These are phyloP conservation scores for Pangasius sanitwongsei DNA, from an alignment of 2,797 vertebrate species.

Conservation along the genomic window DNA sequence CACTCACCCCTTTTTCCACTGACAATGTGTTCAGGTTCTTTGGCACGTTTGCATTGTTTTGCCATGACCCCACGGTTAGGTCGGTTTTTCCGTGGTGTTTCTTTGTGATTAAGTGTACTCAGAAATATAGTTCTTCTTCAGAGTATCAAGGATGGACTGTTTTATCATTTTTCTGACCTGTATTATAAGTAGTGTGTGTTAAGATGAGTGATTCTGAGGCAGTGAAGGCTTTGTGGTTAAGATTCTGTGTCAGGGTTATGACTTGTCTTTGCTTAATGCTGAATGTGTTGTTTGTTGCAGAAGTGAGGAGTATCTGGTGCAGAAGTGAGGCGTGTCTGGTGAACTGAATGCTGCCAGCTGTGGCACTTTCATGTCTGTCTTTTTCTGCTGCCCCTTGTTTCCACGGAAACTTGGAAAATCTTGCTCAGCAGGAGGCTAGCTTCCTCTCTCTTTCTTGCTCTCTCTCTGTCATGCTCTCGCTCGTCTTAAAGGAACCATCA, in stretches of 20 bases:
- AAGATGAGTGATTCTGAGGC: background rate
- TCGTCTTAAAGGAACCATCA: conserved; percentile 41
- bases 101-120: background rate
- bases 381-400: conserved; percentile 55
- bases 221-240: background rate
- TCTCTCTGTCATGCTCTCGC: conserved; percentile 1
- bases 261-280: background rate
- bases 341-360: conserved; percentile 25
- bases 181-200: background rate
- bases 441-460: conserved; percentile 35
- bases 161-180: background rate
- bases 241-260: background rate
- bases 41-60: background rate
- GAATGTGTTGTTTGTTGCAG: background rate
- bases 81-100: background rate
- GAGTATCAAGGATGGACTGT: background rate
- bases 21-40: background rate
- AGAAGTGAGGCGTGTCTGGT: conserved; percentile 23
- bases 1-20: background rate
- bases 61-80: background rate
- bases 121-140: background rate
- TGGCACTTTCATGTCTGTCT: conserved; percentile 49
- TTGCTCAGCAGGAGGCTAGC: conserved; percentile 34
- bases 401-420: conserved; percentile 50
- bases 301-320: background rate